Percentiles rank a stretch among this genome's conserved stretches.
Evolutionary conservation across 2,113 vertebrate genomes (phyloP).

Genomic region (Mesitornis unicolor): DNA sequence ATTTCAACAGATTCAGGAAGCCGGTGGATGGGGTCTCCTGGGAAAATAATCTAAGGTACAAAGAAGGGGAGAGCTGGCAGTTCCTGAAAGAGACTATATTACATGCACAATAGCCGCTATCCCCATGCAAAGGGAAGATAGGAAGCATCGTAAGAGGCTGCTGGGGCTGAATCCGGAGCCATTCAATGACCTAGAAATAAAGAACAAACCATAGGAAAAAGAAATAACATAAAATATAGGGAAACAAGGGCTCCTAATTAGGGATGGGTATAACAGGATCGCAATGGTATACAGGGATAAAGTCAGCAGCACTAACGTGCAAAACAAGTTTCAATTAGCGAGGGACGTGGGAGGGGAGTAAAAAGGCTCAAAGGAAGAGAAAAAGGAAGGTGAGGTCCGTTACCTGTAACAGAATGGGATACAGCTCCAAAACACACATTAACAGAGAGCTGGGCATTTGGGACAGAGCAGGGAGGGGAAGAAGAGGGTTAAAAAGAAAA

Average conservation of each 20-base stretch:
- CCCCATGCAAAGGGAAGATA: conserved; percentile 5
- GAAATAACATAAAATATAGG: background rate
- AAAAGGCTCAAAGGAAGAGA: background rate
- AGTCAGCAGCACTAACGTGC: background rate
- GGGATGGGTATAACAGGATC: background rate
- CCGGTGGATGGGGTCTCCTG: conserved; percentile 21
- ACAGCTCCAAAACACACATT: background rate
- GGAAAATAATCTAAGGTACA: conserved; percentile 34
- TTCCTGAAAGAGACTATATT: conserved; percentile 21
- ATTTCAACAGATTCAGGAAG: conserved; percentile 18
- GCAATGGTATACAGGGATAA: background rate
- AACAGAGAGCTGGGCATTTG: background rate
- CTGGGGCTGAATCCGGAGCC: background rate
- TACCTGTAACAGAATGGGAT: too few species aligned
- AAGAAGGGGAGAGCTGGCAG: conserved; percentile 44
- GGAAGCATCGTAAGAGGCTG: conserved; percentile 11
- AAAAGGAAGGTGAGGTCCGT: background rate
- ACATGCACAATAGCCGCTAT: conserved; percentile 1
- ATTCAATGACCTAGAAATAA: background rate
- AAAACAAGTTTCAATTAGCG: background rate
- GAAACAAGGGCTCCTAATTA: background rate
- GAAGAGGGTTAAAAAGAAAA: background rate
- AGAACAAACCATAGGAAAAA: background rate
- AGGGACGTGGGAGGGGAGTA: background rate
- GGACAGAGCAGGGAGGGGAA: background rate